Base-by-base conservation (phyloP, 2,797 vertebrate genomes). In the Myripristis murdjan region DNA sequence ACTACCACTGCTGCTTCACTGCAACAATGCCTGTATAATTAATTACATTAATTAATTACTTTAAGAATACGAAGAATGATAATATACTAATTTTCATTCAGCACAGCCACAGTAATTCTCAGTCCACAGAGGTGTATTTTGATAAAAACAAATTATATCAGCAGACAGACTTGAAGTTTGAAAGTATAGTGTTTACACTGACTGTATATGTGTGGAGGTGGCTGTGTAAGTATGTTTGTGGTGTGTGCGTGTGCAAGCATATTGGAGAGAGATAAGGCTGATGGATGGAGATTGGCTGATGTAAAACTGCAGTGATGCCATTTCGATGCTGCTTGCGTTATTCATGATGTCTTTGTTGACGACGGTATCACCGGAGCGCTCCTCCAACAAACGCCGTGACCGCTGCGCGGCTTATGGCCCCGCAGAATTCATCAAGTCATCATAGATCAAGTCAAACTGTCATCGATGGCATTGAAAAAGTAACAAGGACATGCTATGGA, bases 371-470 rank as follows among this genome's bases (percentile, higher is more conserved):
- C 73, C 35, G 31, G 14, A 18, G 22, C 9, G 4, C 70, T 74
- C 14, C 78, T 39, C 76, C 51, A 14, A 56, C 61, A 57, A 57
- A n/a, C 4, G 5, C 67, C 1, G 20, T 8, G 20, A 41, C 63
- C 12, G 52, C 53, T 37, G 41, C 24, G 2, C 4, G 4, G 70
- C 71, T 77, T 57, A 37, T 49, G 15, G 73, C 70, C 68, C 44
- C 33, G 18, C 44, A 58, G 65, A 70, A 72, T 71, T 69, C 78
- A 89, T 84, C 72, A 59, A 82, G 84, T 82, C 86, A 71, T 77
- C 70, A 47, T 49, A 64, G 77, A 88, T 85, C 80, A 82, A 72
- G 73, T 88, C 75, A 79, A 67, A 16, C 75, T 61, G 79, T 80
- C 73, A 47, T 15, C 49, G 57, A 59, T 70, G 84, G 60, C 80